phyloP scores from a whole-genome alignment of 1,140 invertebrate genomes.

The Rhopalosiphum padi region DNA sequence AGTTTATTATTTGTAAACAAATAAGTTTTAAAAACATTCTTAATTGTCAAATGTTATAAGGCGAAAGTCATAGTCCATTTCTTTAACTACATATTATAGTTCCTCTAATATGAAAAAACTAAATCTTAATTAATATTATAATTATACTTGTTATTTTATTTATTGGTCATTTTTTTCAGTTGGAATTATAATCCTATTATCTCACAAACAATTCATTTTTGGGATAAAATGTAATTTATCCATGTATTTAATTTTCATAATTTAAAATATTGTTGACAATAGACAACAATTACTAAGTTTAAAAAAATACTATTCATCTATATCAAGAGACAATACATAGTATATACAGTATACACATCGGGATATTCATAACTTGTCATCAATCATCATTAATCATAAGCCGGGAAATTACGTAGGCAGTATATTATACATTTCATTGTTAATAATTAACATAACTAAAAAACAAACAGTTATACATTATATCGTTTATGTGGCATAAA shows the following conservation, averaged over 20 bases:
- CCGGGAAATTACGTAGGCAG: background rate
- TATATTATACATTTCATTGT: background rate
- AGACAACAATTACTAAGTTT: background rate
- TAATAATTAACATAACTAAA: slow-evolving; percentile 29
- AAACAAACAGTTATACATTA: background rate
- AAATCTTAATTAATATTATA: too few species aligned
- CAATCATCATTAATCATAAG: slow-evolving; percentile 38
- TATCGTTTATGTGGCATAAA: background rate
- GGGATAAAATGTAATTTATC: too few species aligned
- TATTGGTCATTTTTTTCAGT: too few species aligned
- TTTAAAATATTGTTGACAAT: background rate
- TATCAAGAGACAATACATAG: background rate
- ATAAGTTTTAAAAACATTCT: too few species aligned
- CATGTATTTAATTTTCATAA: background rate
- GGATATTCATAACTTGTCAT: slow-evolving; percentile 21
- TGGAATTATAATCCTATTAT: too few species aligned
- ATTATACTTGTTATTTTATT: too few species aligned
- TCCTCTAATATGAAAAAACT: too few species aligned
- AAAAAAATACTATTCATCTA: slow-evolving; percentile 6
- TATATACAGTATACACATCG: background rate
- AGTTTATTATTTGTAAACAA: too few species aligned
- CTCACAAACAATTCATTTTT: background rate
- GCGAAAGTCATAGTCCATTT: too few species aligned
- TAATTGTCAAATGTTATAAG: too few species aligned
- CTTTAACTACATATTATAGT: too few species aligned